Evolutionary conservation across 2,113 vertebrate genomes (phyloP), one percentile per base, ranked within the genome.

Genomic region (Nasalis larvatus): DNA sequence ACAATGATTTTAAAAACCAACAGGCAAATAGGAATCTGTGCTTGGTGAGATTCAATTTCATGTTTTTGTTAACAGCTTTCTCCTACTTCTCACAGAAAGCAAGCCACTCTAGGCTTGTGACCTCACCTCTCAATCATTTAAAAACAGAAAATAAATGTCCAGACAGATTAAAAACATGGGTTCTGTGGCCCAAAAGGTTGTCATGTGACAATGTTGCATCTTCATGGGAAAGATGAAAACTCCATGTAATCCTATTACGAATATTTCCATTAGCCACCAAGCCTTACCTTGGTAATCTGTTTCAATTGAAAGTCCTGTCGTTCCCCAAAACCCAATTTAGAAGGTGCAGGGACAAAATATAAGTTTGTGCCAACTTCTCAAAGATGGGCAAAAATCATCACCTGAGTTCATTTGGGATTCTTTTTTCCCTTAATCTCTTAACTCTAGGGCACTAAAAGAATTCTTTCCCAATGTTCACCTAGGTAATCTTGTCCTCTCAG

Each of bases 61-160:
- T 40, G 85, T 95, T 96, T 94, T 95, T 89, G 83, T 97, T 96
- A 97, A 97, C 89, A 96, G 97, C 94, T 96, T 96, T 96, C 92
- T 94, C 77, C 87, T 90, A 90, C 92, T 96, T 95, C 76, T 52
- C 81, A 68, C 52, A 94, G 92, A 97, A 95, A 94, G 80, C 66
- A 83, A 93, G 71, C 95, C 94, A 90, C 94, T 37, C 63, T 32
- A 6, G 92, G 95, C 66, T 89, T 80, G 88, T 88, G 96, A 92
- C 92, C 94, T 97, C 21, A n/a, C 84, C 77, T 85, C 94, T 80
- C 81, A 56, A 83, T 94, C 90, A 97, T 90, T 96, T 84, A 89
- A 88, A 96, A 97, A 90, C 95, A 97, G 95, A 95, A 97, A 97
- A 96, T 94, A 94, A 97, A 94, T 89, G 94, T 87, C 89, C 58